Base-by-base conservation (phyloP, 2,888 invertebrate genomes). In the Microctonus aethiopoides region DNA sequence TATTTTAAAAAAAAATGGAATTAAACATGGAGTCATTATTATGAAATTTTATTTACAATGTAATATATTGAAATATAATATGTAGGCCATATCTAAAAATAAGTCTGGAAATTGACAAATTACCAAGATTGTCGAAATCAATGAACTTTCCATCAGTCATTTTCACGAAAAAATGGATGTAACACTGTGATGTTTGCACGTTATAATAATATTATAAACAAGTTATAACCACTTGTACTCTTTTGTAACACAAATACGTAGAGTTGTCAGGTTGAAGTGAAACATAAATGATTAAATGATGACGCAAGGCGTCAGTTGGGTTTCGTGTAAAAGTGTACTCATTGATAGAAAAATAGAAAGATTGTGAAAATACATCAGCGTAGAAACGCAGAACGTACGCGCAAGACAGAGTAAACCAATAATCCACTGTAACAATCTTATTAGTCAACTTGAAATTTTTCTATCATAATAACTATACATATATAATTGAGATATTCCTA, bases 91-190 rank as follows among this genome's bases (percentile, higher is more conserved):
- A 10, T 22, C 4, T n/a, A 56, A 2, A 36, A 34, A 24, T 34
- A 24, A 10, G 26, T 51, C 39, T 41, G 26, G 24, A 39, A 57
- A 67, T 29, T 29, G 26, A 66, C 24, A 13, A 46, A 26, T 74
- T 75, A 77, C 77, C 76, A 22, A 77, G 69, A 57, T 68, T 65
- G 29, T 70, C 51, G 39, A 77, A 76, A 66, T 73, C 71, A 24
- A 75, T 69, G 29, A 74, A 22, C n/a, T 60, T 70, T 39, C 70
- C 75, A 51, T 61, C 46, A 52, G 57, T 75, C 77, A 75, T 77
- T 68, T 68, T 13, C 29, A 11, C 32, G 24, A n/a, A n/a, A 9
- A n/a, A 41, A 56, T 34, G 64, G 3, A 34, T n/a, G n/a, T n/a
- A n/a, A 51, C 26, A 62, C 57, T 46, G 16, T 46, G 39, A 56